Percentiles rank a stretch among this genome's conserved stretches.
These are phyloP conservation scores for Pemphigus obesinymphae DNA, from an alignment of 1,140 invertebrate species.

Conservation along the genomic window DNA sequence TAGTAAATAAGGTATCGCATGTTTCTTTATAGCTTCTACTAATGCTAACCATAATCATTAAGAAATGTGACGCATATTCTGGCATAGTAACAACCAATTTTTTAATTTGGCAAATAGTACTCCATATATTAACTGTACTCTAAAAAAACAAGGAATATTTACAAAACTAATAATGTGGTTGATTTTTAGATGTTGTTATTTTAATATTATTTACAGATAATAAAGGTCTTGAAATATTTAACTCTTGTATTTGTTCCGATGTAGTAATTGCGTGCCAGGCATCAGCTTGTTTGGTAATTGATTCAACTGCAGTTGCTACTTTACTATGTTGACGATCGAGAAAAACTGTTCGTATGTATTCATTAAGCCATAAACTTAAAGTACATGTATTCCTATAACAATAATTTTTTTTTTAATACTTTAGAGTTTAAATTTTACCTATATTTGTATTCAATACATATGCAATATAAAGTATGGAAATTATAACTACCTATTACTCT, in stretches of 20 bases:
- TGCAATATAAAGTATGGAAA: not conserved
- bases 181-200: not conserved
- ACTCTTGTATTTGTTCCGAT: conserved; percentile 61
- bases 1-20: conserved; percentile 68
- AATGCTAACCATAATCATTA: conserved; percentile 64
- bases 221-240: conserved; percentile 62
- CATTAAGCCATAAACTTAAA: conserved; percentile 68
- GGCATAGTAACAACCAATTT: conserved; percentile 68
- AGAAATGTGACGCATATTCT: conserved; percentile 64
- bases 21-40: conserved; percentile 71
- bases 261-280: conserved; percentile 66
- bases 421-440: not conserved
- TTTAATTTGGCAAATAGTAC: conserved; percentile 64
- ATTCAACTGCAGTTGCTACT: conserved; percentile 60
- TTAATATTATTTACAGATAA: conserved; percentile 57
- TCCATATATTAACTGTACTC: conserved; percentile 69
- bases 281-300: conserved; percentile 67
- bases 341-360: conserved; percentile 70
- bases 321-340: conserved; percentile 59
- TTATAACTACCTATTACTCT: not conserved
- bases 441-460: not conserved
- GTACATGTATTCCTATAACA: conserved; percentile 54
- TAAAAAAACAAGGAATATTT: conserved; percentile 52
- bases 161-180: not conserved
- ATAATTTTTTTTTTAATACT: not conserved